These are phyloP conservation scores for Dyspetes luteomarginatus DNA, from an alignment of 2,888 invertebrate genomes.

Conservation along the genomic window DNA sequence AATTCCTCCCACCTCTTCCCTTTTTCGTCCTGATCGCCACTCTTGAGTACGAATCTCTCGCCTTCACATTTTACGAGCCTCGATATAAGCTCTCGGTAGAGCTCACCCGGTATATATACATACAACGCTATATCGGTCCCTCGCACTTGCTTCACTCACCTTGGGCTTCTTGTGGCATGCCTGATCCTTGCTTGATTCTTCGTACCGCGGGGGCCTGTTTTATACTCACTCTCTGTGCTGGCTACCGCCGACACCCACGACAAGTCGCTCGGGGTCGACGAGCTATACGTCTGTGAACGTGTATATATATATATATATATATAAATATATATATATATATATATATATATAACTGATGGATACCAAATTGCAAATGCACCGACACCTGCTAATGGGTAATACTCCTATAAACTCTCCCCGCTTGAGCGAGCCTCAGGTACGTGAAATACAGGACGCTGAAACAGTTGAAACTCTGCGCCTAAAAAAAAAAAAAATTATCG, in stretches of 20 bases:
- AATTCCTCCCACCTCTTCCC: slow-evolving; percentile 4
- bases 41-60: slow-evolving; percentile 13
- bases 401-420: slow-evolving; percentile 37
- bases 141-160: slow-evolving; percentile 59
- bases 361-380: slow-evolving; percentile 7
- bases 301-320: slow-evolving; percentile 15
- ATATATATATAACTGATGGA: background rate
- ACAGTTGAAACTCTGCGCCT: slow-evolving; percentile 30
- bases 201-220: slow-evolving; percentile 28
- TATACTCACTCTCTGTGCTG: slow-evolving; percentile 9
- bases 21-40: too few relatives aligned
- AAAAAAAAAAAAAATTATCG: background rate
- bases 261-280: slow-evolving; percentile 49
- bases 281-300: slow-evolving; percentile 35
- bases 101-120: background rate
- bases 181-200: slow-evolving; percentile 26
- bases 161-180: slow-evolving; percentile 29
- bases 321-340: too few relatives aligned
- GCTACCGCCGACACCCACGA: slow-evolving; percentile 57
- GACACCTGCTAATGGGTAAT: slow-evolving; percentile 40
- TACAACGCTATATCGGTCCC: slow-evolving; percentile 14
- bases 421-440: slow-evolving; percentile 34
- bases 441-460: slow-evolving; percentile 32
- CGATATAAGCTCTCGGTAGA: slow-evolving; percentile 41
- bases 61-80: slow-evolving; percentile 59